These are phyloP conservation scores for Dromaius novaehollandiae DNA, from an alignment of 2,113 vertebrate genomes.

Conservation along the genomic window DNA sequence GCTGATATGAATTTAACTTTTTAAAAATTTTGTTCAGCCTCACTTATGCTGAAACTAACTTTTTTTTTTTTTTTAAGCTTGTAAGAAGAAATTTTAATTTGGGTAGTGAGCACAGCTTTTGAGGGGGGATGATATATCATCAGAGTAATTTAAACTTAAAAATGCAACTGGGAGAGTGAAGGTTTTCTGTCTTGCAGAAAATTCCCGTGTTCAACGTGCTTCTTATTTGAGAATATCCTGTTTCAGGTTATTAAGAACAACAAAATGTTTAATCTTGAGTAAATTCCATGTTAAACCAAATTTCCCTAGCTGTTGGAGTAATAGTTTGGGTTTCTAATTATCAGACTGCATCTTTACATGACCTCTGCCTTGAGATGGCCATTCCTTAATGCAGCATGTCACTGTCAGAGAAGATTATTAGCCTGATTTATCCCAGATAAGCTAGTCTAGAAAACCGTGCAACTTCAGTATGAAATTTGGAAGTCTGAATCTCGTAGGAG, in stretches of 20 bases:
- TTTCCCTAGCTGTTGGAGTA: neutral
- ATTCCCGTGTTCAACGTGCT: neutral
- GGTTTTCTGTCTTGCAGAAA: neutral
- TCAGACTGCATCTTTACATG: neutral
- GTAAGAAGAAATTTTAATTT: constrained; percentile 29
- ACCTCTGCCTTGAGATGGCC: neutral
- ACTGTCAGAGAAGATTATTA: neutral
- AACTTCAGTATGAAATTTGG: neutral
- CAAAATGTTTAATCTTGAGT: neutral
- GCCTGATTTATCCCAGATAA: neutral
- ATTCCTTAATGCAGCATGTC: neutral
- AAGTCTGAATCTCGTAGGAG: neutral
- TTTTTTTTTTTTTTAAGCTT: constrained; percentile 24
- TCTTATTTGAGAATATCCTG: constrained; percentile 6
- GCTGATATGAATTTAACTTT: neutral
- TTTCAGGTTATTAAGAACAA: constrained; percentile 36
- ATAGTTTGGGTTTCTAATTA: neutral
- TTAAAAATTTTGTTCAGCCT: neutral
- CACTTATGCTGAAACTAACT: neutral
- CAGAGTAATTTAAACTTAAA: constrained; percentile 31
- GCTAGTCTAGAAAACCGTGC: neutral
- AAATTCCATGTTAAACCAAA: neutral
- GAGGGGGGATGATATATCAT: neutral
- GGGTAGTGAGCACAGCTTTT: constrained; percentile 35
- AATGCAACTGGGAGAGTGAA: neutral